Evolutionary conservation across 2,113 vertebrate genomes (phyloP), one percentile per base, ranked within the genome.

Genomic region (Todiramphus saurophagus): DNA sequence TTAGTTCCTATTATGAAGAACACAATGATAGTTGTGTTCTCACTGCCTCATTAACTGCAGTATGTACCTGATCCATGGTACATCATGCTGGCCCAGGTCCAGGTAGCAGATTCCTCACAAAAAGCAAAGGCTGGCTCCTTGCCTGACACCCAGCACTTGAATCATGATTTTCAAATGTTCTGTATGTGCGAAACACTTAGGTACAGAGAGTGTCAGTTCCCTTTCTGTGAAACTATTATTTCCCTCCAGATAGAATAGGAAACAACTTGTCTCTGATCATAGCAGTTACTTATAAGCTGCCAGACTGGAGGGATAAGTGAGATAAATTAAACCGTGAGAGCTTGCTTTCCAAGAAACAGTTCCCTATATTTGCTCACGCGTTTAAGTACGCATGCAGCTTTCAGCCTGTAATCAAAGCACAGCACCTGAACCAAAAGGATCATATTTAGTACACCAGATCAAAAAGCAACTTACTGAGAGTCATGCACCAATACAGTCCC

Each of bases 221-320:
- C 69, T 95, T 92, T 87, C 94, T 96, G 89, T 93, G 96, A 86
- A 96, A 89, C 94, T 93, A 94, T 96, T 97, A 97, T 97, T 97
- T 97, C 92, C 95, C 94, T 97, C 95, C 93, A 94, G 94, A 97
- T 93, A 97, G 96, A 97, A 96, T 10, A 87, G 92, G 90, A 97
- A 97, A 97, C 93, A 95, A 95, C 96, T 96, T 89, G 83, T 92
- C 95, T 97, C 86, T 97, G 96, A 97, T 97, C 96, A 96, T 89
- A 94, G 95, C 90, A 96, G 96, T 97, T 96, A 96, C 95, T 96
- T 96, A 96, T 87, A 95, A 97, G 93, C 95, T 96, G 96, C 94
- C 89, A 96, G 97, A 94, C 96, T 94, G 89, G 94, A 97, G 92
- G 95, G 96, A 74, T 96, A 97, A 97, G 96, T 96, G 96, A 97